Evolutionary conservation across 2,113 vertebrate species (phyloP), one percentile per base, ranked within the genome.

Genomic region (Myrmecophaga tridactyla): DNA sequence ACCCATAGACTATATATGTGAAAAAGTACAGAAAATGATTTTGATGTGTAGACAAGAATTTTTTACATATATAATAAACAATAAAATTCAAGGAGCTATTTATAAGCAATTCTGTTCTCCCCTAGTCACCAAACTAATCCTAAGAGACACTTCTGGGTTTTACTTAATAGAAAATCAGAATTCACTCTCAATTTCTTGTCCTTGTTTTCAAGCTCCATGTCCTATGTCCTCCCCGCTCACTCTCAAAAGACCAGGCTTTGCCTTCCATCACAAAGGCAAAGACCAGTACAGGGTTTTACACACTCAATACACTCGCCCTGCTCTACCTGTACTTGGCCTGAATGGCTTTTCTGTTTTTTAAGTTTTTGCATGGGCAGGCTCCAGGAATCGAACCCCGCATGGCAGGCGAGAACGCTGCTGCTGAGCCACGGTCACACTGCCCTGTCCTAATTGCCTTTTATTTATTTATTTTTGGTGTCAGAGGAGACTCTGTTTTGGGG

Each of bases 111-210:
- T 65, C 39, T 94, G 27, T n/a, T 56, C 63, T 78, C 41, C 29
- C 20, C 77, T 63, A n/a, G 29, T 65, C 62, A 91, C 14, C 46
- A 86, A 80, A 82, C 72, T 36, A 75, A 10, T 72, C 78, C n/a
- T 60, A 36, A 36, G 1, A 83, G 21, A 75, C 56, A 18, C 23
- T 82, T 63, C 27, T 58, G 41, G 12, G 78, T 73, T 93, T 89
- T n/a, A 93, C 15, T 67, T 92, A 65, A 73, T 60, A 48, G 67
- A 29, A 90, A 92, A 85, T 34, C n/a, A 75, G 25, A 90, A 86
- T 56, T 56, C 18, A 34, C 29, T 46, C n/a, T 83, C 34, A 60
- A 48, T 39, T 91, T 85, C 36, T 46, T 14, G n/a, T 73, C 23
- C 12, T 43, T 75, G 21, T 85, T 70, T 36, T 41, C 34, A 87